Base-by-base conservation (phyloP, 2,888 invertebrate species). In the Apodemia mormo region DNA sequence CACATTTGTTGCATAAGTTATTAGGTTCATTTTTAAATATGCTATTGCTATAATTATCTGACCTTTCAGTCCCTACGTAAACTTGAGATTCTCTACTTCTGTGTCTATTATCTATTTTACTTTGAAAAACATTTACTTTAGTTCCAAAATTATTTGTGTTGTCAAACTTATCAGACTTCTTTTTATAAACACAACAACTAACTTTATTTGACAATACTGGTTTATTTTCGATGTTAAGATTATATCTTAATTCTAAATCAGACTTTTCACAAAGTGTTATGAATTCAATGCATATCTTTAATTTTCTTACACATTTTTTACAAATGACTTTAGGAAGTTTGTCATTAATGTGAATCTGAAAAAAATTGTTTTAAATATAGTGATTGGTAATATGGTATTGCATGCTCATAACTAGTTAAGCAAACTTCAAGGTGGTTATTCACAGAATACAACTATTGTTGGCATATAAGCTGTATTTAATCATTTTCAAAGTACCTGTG, bases 261-360 rank as follows among this genome's bases (percentile, higher is more conserved):
- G 87, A 85, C 64, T 77, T 78, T 81, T 87, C 78, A 78, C 91
- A 91, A 22, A 83, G 74, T 61, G 80, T 71, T 56, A 89, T 81
- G 77, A 92, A 92, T 69, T 83, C 79, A 70, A 87, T 75, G 72
- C 90, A 90, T 8, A 76, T 76, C 1, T 90, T 80, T 66, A 92
- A 74, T 74, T 78, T 84, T 71, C 79, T 75, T 40, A 85, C 75
- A 79, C 92, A 92, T 72, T 74, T 81, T 45, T 73, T 73, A 77
- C 92, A 92, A 77, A 92, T 87, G 71, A 78, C 78, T 40, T 81
- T 79, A 29, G 92, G 90, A 30, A 91, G 79, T 4, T 85, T 87
- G 76, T 92, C 92, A 68, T 83, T 82, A 37, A 86, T 86, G 68
- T 81, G 73, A 76, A 92, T 85, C 92, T 92, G 77, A 64, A 84